A percentile compares a stretch with the other conserved stretches of the same genome.
Evolutionary conservation across 2,797 vertebrate species (phyloP).

Genomic region (Miichthys miiuy): DNA sequence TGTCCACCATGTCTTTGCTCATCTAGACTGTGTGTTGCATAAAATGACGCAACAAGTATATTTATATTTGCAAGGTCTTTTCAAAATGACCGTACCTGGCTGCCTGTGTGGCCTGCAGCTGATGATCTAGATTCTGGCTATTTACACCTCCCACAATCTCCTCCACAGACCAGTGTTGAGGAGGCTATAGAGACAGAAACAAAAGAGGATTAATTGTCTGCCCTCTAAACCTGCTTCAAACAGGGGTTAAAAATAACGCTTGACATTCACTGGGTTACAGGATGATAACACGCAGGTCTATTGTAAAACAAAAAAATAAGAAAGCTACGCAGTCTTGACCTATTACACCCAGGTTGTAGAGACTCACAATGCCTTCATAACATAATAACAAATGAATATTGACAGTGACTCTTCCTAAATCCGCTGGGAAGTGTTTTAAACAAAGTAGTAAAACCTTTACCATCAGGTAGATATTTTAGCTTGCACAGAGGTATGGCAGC

Average conservation of each 20-base stretch:
- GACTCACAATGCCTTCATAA: background rate
- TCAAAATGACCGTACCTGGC: slow-evolving; percentile 86
- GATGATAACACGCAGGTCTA: background rate
- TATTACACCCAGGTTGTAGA: background rate
- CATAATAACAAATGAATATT: background rate
- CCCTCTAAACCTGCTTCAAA: background rate
- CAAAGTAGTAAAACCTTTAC: background rate
- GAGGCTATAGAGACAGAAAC: slow-evolving; percentile 71
- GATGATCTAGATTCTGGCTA: slow-evolving; percentile 83
- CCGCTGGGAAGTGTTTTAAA: background rate
- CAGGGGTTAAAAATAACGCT: slow-evolving; percentile 21
- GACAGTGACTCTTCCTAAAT: background rate
- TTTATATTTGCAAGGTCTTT: slow-evolving; percentile 2
- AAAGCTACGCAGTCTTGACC: background rate
- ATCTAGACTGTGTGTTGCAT: background rate
- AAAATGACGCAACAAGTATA: background rate
- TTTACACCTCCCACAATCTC: slow-evolving; percentile 91
- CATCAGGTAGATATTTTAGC: background rate
- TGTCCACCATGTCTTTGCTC: background rate
- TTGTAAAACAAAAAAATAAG: background rate
- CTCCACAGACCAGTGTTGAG: slow-evolving; percentile 91
- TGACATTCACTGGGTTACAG: background rate
- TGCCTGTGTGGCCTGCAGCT: slow-evolving; percentile 93
- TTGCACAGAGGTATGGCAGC: no score
- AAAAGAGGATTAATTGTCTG: slow-evolving; percentile 27